A percentile compares a stretch with the other conserved stretches of the same genome.
These are phyloP conservation scores for Eudyptes chrysolophus DNA, from an alignment of 2,113 vertebrate species.

Conservation along the genomic window DNA sequence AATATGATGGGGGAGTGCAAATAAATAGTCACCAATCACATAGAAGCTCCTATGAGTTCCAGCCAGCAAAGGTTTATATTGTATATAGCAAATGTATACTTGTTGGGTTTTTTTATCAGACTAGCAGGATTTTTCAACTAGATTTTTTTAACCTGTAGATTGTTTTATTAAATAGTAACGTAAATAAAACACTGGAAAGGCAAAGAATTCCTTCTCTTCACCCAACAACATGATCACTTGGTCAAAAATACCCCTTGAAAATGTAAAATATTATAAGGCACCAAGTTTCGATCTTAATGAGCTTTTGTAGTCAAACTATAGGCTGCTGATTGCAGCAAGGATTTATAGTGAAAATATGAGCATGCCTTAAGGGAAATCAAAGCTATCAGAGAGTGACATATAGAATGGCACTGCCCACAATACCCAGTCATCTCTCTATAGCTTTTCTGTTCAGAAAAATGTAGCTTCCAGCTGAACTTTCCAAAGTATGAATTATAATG, in stretches of 20 bases:
- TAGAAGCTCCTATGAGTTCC: not conserved
- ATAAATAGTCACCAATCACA: not conserved
- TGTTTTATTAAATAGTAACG: not conserved
- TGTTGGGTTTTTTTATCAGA: not conserved
- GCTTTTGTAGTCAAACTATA: not conserved
- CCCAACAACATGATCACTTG: not conserved
- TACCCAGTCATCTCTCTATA: not conserved
- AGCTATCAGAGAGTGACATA: not conserved
- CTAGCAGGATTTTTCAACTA: not conserved
- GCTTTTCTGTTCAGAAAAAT: not conserved
- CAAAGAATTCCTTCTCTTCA: not conserved
- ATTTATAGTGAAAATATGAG: not conserved
- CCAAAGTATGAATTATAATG: not conserved
- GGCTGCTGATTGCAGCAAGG: not conserved
- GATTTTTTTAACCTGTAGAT: not conserved
- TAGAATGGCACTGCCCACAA: not conserved
- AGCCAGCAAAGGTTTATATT: not conserved
- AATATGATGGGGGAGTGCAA: not conserved
- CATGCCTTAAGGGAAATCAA: not conserved
- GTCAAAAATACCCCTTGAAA: not conserved
- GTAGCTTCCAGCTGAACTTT: not conserved
- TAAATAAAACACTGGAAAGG: not conserved
- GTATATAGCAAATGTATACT: not conserved
- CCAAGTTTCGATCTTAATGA: not conserved
- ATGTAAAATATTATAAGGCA: not conserved